Evolutionary conservation across 2,888 invertebrate species (phyloP).

Genomic region (Dinocampus coccinellae): DNA sequence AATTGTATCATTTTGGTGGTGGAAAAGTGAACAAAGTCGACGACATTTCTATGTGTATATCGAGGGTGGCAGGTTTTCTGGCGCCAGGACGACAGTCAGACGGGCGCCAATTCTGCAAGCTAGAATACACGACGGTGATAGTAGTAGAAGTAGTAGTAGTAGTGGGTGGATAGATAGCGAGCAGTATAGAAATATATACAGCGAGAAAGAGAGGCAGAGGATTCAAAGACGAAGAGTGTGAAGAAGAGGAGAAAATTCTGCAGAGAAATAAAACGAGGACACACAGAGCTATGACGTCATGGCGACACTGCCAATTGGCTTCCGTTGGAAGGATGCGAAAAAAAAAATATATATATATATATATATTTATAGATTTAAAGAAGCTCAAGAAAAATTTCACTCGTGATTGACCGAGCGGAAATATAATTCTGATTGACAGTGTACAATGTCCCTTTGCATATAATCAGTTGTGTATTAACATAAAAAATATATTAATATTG

Average conservation of each 20-base stretch:
- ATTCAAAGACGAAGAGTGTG: constrained; percentile 5
- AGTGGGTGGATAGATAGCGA: constrained; percentile 25
- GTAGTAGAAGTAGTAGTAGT: constrained; percentile 26
- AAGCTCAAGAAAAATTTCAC: background rate
- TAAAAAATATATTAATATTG: background rate
- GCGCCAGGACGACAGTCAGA: constrained; percentile 68
- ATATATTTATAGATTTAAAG: background rate
- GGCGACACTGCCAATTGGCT: background rate
- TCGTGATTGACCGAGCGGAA: background rate
- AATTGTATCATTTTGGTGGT: constrained; percentile 27
- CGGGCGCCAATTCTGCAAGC: constrained; percentile 62
- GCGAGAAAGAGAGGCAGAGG: no score
- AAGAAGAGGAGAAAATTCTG: constrained; percentile 30
- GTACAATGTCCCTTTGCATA: background rate
- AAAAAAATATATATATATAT: background rate
- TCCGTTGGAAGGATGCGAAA: background rate
- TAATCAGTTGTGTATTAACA: background rate
- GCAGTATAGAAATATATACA: constrained; percentile 30
- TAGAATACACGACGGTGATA: constrained; percentile 57
- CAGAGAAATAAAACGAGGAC: constrained; percentile 34
- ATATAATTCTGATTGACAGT: background rate
- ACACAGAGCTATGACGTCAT: background rate
- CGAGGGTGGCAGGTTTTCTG: constrained; percentile 59
- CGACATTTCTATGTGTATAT: constrained; percentile 46
- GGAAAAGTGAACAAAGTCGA: constrained; percentile 44